Evolutionary conservation across 2,113 vertebrate species (phyloP).

Genomic region (Leucoraja erinaceus): DNA sequence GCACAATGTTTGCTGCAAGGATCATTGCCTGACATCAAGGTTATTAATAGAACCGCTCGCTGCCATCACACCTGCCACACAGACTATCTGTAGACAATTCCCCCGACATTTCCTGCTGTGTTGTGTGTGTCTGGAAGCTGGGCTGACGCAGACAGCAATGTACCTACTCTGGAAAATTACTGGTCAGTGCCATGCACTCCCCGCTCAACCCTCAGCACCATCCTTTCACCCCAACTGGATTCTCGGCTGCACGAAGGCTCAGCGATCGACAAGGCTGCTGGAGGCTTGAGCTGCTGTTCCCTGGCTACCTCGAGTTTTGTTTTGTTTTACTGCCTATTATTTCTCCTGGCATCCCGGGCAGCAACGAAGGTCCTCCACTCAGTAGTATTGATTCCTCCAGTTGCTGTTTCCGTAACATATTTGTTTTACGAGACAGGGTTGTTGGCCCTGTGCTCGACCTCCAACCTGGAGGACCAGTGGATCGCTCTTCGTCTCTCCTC

Average conservation of each 20-base stretch:
- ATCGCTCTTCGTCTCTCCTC: too few relatives aligned
- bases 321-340: too few relatives aligned
- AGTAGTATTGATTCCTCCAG: too few relatives aligned
- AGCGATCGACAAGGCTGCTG: background rate
- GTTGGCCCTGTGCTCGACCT: too few relatives aligned
- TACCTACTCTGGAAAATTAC: background rate
- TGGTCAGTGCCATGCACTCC: background rate
- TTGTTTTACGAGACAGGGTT: too few relatives aligned
- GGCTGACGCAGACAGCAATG: too few relatives aligned
- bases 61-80: background rate
- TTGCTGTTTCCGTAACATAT: too few relatives aligned
- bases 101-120: background rate
- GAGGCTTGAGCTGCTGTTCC: background rate
- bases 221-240: background rate
- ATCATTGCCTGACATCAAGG: background rate
- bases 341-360: too few relatives aligned
- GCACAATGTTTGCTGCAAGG: background rate
- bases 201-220: background rate
- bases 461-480: too few relatives aligned
- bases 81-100: slow-evolving; percentile 9
- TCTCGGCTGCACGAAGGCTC: too few relatives aligned
- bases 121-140: background rate
- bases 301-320: background rate
- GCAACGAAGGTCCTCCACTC: too few relatives aligned
- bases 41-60: background rate